Conservation (phyloP, 2,888 invertebrate species). For the Morinoia aosen region DNA sequence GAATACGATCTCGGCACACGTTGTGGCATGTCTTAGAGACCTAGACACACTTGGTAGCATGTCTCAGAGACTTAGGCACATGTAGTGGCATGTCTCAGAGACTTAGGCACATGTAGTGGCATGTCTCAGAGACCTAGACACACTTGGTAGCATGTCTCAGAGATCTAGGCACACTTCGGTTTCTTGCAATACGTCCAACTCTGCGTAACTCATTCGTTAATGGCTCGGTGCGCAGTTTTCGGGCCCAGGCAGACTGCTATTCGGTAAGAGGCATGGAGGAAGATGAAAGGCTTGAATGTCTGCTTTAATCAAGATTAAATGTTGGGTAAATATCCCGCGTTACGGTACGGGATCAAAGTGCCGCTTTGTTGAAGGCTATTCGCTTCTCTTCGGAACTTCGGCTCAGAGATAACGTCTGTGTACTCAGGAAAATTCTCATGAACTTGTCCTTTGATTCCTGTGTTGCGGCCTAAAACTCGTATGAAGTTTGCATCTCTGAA, state of each 20-base stretch:
- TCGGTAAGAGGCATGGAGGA: neutral
- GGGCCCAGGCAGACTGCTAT: neutral
- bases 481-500: too few species aligned
- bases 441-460: too few species aligned
- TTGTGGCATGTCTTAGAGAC: neutral
- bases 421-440: neutral
- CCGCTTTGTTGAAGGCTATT: neutral
- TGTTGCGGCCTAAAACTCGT: too few species aligned
- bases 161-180: neutral
- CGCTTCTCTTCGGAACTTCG: neutral
- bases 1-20: neutral
- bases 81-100: neutral
- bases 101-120: neutral
- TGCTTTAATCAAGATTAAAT: constrained; percentile 12
- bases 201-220: neutral
- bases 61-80: too few species aligned
- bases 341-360: neutral
- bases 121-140: neutral
- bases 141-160: neutral
- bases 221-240: neutral
- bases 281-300: neutral
- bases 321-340: neutral
- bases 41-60: too few species aligned
- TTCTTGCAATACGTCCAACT: neutral
- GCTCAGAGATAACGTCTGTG: neutral